A percentile compares a stretch with the other conserved stretches of the same genome.
Evolutionary conservation across 2,888 invertebrate species (phyloP).

Genomic region (Lissonota sp.): DNA sequence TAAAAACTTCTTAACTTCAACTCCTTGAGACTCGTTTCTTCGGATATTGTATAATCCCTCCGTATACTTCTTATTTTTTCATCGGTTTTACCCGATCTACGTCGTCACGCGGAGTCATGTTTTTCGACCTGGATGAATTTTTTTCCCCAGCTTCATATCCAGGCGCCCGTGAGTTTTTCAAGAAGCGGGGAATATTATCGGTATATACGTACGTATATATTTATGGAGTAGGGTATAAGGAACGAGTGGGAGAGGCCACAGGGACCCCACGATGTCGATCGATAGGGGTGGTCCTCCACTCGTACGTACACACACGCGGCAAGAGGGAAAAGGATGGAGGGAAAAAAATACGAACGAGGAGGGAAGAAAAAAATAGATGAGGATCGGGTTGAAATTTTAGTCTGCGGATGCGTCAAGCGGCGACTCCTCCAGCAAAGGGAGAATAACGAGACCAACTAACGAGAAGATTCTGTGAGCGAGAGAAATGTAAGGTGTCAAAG

Average conservation of each 20-base stretch:
- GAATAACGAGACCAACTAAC: slow-evolving; percentile 35
- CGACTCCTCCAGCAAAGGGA: neutral
- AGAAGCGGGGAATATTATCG: slow-evolving; percentile 13
- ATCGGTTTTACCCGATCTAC: slow-evolving; percentile 13
- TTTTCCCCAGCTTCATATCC: neutral
- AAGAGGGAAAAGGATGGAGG: slow-evolving; percentile 44
- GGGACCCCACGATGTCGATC: slow-evolving; percentile 60
- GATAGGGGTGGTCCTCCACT: slow-evolving; percentile 63
- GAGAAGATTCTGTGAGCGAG: neutral
- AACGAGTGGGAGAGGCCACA: slow-evolving; percentile 54
- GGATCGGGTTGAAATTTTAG: slow-evolving; percentile 32
- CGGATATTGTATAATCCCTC: neutral
- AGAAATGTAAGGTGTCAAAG: neutral
- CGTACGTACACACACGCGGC: slow-evolving; percentile 19
- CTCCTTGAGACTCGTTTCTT: neutral
- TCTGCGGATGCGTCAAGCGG: slow-evolving; percentile 10
- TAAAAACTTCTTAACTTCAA: slow-evolving; percentile 34
- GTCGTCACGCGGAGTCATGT: neutral
- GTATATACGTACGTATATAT: neutral
- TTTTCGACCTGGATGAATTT: slow-evolving; percentile 11
- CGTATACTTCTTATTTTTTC: slow-evolving; percentile 1
- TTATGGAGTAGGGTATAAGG: slow-evolving; percentile 31
- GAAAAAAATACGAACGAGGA: slow-evolving; percentile 31
- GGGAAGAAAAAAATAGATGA: slow-evolving; percentile 8
- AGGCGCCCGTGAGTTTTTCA: neutral